These are phyloP conservation scores for Piliocolobus tephrosceles DNA, from an alignment of 2,113 vertebrate species.

Conservation along the genomic window DNA sequence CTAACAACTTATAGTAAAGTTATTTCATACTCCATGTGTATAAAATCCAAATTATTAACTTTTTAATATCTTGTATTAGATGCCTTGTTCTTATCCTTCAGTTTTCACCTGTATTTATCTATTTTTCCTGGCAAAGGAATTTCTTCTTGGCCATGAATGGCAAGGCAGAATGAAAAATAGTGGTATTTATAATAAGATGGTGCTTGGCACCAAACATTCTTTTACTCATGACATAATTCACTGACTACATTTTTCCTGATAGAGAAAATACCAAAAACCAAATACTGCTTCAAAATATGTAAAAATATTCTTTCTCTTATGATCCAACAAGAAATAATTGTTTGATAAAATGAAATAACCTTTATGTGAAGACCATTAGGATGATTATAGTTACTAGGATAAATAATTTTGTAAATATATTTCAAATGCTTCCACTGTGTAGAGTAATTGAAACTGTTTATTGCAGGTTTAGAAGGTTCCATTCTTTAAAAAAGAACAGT, in stretches of 20 bases:
- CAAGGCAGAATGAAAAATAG: background rate
- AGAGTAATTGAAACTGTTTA: background rate
- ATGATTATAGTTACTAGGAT: background rate
- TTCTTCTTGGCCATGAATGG: background rate
- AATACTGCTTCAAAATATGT: background rate
- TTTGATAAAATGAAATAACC: background rate
- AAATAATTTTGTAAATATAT: background rate
- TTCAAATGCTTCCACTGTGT: background rate
- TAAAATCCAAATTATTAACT: background rate
- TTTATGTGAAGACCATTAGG: background rate
- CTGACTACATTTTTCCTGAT: background rate
- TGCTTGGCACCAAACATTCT: background rate
- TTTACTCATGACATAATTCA: background rate
- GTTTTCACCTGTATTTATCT: background rate
- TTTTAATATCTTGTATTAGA: background rate
- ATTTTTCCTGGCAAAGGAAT: background rate
- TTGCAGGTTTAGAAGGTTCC: background rate
- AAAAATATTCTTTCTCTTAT: background rate
- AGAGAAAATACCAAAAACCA: background rate
- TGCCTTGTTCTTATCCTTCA: background rate
- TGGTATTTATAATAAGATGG: background rate
- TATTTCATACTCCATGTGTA: background rate
- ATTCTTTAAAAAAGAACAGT: background rate
- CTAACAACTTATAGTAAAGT: background rate
- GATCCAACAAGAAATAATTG: background rate